These are phyloP conservation scores for Chrysoperla carnea DNA, from an alignment of 1,140 invertebrate genomes.

Conservation along the genomic window DNA sequence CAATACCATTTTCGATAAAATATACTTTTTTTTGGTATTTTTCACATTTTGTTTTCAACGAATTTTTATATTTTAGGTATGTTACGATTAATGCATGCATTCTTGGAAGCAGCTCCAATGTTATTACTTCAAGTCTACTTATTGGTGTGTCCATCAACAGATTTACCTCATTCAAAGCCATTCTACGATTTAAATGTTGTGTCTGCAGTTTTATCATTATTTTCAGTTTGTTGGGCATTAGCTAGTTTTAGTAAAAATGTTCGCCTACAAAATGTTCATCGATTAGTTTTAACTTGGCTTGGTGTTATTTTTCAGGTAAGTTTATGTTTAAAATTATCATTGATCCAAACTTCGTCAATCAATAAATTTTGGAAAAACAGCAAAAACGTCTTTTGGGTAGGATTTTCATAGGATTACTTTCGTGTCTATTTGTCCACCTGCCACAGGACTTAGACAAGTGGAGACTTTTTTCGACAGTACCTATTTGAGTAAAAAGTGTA, in stretches of 20 bases:
- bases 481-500: no score
- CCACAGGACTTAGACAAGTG: no score
- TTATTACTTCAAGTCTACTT: conserved; percentile 67
- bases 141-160: conserved; percentile 31
- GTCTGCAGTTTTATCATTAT: conserved; percentile 61
- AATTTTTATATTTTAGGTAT: conserved; percentile 31
- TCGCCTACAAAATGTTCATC: conserved; percentile 57
- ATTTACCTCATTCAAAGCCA: conserved; percentile 25
- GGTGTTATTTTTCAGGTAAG: conserved; percentile 64
- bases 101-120: conserved; percentile 75
- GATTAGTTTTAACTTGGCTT: conserved; percentile 71
- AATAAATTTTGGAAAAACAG: no score
- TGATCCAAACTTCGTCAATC: no score
- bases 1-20: no score
- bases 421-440: no score
- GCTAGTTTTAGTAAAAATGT: conserved; percentile 82
- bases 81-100: conserved; percentile 68
- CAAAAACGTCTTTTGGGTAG: no score
- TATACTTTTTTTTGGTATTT: no score
- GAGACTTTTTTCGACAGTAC: no score
- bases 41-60: no score
- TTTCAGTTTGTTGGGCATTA: conserved; percentile 78
- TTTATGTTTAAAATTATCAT: neutral
- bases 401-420: no score
- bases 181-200: conserved; percentile 62